Evolutionary conservation across 1,140 invertebrate genomes (phyloP).

Genomic region (Acromyrmex charruanus): DNA sequence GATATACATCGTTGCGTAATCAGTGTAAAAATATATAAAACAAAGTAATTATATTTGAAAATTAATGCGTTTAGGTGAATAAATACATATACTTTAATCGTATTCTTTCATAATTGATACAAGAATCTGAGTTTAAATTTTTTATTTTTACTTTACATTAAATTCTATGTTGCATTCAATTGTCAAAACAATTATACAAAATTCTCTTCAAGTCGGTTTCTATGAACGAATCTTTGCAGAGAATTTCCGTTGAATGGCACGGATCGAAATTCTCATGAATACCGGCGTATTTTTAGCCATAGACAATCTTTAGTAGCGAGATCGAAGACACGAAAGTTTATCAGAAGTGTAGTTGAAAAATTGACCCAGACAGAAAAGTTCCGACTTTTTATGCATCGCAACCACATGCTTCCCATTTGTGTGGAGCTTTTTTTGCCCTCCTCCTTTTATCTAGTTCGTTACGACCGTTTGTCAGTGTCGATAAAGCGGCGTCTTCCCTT

Average conservation of each 20-base stretch:
- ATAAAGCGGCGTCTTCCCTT: slow-evolving; percentile 62
- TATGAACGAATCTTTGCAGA: not conserved
- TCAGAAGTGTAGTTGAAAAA: slow-evolving; percentile 16
- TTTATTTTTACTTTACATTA: not conserved
- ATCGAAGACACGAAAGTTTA: slow-evolving; percentile 22
- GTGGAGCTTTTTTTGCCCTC: slow-evolving; percentile 24
- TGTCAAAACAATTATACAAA: not conserved
- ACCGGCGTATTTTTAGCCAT: not conserved
- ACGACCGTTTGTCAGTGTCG: slow-evolving; percentile 72
- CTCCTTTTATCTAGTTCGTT: slow-evolving; percentile 47
- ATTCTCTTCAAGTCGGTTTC: not conserved
- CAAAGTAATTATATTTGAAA: not conserved
- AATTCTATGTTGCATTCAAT: not conserved
- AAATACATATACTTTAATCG: no score
- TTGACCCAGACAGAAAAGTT: slow-evolving; percentile 17
- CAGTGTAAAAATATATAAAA: not conserved
- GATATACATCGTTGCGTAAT: not conserved
- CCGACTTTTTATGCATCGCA: slow-evolving; percentile 7
- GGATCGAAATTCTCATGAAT: not conserved
- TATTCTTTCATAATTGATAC: slow-evolving; percentile 3
- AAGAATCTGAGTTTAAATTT: not conserved
- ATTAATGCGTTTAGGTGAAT: not conserved
- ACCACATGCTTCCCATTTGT: slow-evolving; percentile 15
- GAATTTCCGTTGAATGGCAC: not conserved
- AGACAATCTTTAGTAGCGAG: slow-evolving; percentile 5